These are phyloP conservation scores for Borostomias antarcticus DNA, from an alignment of 2,797 vertebrate genomes.

Conservation along the genomic window DNA sequence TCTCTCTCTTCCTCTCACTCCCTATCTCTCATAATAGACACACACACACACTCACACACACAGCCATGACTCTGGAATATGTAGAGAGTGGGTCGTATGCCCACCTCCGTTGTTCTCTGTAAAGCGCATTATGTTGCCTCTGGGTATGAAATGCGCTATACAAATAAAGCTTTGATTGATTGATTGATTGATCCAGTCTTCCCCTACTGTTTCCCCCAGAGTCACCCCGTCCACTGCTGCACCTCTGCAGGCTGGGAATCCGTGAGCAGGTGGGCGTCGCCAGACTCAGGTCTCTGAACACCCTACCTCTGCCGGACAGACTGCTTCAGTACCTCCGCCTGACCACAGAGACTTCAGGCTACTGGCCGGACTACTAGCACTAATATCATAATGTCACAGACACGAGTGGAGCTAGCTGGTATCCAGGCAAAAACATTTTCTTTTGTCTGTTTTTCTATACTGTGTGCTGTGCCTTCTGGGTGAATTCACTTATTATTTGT, in stretches of 20 bases:
- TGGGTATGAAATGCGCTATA: no score
- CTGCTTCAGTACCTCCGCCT: conserved; percentile 82
- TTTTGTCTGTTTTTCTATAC: neutral
- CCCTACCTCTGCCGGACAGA: conserved; percentile 85
- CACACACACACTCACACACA: neutral
- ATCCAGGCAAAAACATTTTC: neutral
- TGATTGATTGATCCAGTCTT: neutral
- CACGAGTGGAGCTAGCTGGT: neutral
- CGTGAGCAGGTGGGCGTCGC: conserved; percentile 80
- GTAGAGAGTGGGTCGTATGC: no score
- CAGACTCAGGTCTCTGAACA: conserved; percentile 80
- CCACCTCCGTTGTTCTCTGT: no score
- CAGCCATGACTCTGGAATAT: no score
- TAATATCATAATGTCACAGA: conserved; percentile 20
- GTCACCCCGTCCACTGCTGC: conserved; percentile 85
- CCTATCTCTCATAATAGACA: no score
- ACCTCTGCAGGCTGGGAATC: conserved; percentile 88
- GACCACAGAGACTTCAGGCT: conserved; percentile 40
- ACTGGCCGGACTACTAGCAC: conserved; percentile 11
- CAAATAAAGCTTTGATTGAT: no score
- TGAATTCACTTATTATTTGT: neutral
- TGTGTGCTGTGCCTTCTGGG: conserved; percentile 1
- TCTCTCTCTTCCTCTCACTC: neutral
- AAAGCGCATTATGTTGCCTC: no score
- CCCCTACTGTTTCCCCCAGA: conserved; percentile 69